Percentiles rank a stretch among this genome's conserved stretches.
Evolutionary conservation across 2,113 vertebrate genomes (phyloP).

Genomic region (Baryphthengus martii): DNA sequence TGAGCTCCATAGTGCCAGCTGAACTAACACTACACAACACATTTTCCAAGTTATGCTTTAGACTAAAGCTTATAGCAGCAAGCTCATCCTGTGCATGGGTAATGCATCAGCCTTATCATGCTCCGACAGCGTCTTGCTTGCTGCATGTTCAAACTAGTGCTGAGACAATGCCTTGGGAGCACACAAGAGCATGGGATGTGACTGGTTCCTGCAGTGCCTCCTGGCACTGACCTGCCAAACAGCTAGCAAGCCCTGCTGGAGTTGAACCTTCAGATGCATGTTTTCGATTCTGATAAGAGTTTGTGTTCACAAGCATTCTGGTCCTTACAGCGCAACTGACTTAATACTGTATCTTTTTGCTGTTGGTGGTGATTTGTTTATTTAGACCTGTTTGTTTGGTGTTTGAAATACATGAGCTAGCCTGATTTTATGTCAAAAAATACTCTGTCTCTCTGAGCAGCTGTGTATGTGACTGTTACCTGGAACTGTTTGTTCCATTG

Average conservation of each 20-base stretch:
- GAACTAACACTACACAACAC: neutral
- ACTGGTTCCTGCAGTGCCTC: neutral
- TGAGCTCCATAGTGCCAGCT: neutral
- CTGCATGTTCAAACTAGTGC: neutral
- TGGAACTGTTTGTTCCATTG: constrained; percentile 39
- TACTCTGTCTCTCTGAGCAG: neutral
- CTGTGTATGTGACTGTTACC: constrained; percentile 30
- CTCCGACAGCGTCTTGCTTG: neutral
- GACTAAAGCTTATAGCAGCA: neutral
- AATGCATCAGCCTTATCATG: neutral
- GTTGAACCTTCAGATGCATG: neutral
- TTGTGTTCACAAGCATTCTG: neutral
- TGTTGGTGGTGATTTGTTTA: neutral
- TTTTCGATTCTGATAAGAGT: neutral
- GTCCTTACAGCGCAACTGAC: neutral
- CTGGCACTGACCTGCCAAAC: neutral
- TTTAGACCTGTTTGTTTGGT: neutral
- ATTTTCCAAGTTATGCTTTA: neutral
- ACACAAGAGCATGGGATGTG: neutral
- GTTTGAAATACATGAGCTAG: neutral
- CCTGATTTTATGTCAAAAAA: neutral
- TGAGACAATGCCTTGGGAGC: neutral
- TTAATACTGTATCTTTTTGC: neutral
- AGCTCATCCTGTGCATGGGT: neutral
- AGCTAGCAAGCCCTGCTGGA: neutral